Base-by-base conservation (phyloP, 2,888 invertebrate species). In the Mimachlamys varia region DNA sequence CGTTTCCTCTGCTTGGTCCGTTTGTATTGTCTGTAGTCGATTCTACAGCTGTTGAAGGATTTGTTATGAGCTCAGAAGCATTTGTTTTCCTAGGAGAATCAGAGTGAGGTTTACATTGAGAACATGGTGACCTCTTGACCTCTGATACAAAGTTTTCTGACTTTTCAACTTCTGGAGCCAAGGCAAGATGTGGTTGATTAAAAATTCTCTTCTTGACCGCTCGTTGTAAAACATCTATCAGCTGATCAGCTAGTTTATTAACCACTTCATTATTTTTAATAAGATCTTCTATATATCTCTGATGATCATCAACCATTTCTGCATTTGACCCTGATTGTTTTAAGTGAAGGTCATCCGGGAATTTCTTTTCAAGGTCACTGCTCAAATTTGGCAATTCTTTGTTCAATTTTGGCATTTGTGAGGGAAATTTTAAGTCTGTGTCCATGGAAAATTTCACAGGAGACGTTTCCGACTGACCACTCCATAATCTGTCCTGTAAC, bases 151-250 rank as follows among this genome's bases (percentile, higher is more conserved):
- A 33, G n/a, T 27, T n/a, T 3, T 7, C 50, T 49, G 88, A 50
- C n/a, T 4, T 33, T 88, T 49, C 17, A 19, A 53, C 53, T 2
- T 53, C 88, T 58, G n/a, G 13, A 33, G 13, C 13, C 27, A 22
- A 50, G 22, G n/a, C 37, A 19, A 92, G 49, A 55, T 88, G 49
- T 33, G 94, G 93, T 90, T 96, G 94, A 91, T 94, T 94, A 89
- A 93, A 92, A 12, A 96, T 95, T 91, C 96, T 92, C 37, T 92
- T 92, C 89, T 91, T 92, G 44, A 96, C 95, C 50, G 96, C 95
- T 88, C 94, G 92, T 33, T 95, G 93, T 55, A 97, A 94, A 13
- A 96, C 94, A 33, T 94, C 88, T 33, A 96, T 93, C 89, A 97
- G 94, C 88, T 95, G 93, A 49, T 93, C 92, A 37, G 95, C 93